Percentiles rank a stretch among this genome's conserved stretches.
Evolutionary conservation across 2,113 vertebrate species (phyloP).

Genomic region (Cercopithecus mona): DNA sequence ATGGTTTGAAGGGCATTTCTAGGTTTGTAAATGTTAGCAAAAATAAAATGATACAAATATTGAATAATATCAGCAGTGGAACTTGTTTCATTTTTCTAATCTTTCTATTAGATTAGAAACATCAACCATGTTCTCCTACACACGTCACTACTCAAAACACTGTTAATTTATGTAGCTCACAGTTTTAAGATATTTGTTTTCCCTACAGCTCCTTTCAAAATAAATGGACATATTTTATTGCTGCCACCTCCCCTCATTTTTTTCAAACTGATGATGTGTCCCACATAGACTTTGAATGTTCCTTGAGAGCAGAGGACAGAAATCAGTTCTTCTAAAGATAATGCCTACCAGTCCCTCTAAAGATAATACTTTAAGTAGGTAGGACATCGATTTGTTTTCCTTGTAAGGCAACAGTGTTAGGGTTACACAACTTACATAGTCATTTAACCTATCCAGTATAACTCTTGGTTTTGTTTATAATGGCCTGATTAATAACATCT

Average conservation of each 20-base stretch:
- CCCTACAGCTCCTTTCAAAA: not conserved
- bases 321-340: constrained; percentile 20
- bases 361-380: not conserved
- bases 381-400: not conserved
- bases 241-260: not conserved
- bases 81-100: constrained; percentile 34
- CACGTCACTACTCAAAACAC: not conserved
- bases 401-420: not conserved
- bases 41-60: not conserved
- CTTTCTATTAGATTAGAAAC: not conserved
- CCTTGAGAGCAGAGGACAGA: constrained; percentile 3
- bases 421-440: not conserved
- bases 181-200: not conserved
- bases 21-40: constrained; percentile 31
- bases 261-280: not conserved
- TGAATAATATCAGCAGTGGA: not conserved
- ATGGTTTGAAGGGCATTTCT: not conserved
- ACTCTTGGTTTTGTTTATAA: constrained; percentile 19
- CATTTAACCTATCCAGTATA: constrained; percentile 3
- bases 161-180: not conserved
- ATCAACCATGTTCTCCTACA: not conserved
- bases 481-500: not conserved
- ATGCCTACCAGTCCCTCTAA: not conserved
- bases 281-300: constrained; percentile 1
- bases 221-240: not conserved